These are phyloP conservation scores for Gambusia affinis DNA, from an alignment of 2,113 vertebrate species.

Conservation along the genomic window DNA sequence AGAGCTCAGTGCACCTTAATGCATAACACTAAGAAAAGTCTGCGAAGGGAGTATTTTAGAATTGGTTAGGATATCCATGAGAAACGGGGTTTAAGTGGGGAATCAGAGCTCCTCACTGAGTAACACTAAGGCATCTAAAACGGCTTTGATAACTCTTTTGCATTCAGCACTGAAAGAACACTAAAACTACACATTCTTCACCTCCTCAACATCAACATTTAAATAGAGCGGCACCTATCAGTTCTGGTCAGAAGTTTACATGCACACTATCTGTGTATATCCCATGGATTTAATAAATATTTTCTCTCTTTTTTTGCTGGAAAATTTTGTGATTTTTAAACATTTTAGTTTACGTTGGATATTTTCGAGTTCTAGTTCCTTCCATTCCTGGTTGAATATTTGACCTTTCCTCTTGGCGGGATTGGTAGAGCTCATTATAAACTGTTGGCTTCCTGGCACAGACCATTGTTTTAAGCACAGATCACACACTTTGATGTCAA, in stretches of 20 bases:
- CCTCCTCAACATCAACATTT: slow-evolving; percentile 34
- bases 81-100: slow-evolving; percentile 25
- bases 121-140: slow-evolving; percentile 79
- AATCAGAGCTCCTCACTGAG: slow-evolving; percentile 55
- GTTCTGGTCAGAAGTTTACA: not conserved
- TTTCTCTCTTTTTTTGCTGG: no score
- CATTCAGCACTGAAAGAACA: slow-evolving; percentile 68
- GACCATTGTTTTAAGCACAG: not conserved
- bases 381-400: not conserved
- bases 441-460: not conserved
- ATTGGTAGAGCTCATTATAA: not conserved
- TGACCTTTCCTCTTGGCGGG: not conserved
- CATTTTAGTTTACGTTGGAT: not conserved
- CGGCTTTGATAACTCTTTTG: slow-evolving; percentile 66
- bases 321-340: not conserved
- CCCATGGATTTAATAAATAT: not conserved
- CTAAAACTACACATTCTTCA: slow-evolving; percentile 76
- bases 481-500: not conserved
- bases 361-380: not conserved
- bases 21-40: slow-evolving; percentile 55
- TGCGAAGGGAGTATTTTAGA: slow-evolving; percentile 30
- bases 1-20: slow-evolving; percentile 58
- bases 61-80: slow-evolving; percentile 28
- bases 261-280: not conserved
- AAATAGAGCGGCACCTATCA: slow-evolving; percentile 51